Conservation (phyloP, 2,113 vertebrate species). For the Anarhynchus alexandrinus region DNA sequence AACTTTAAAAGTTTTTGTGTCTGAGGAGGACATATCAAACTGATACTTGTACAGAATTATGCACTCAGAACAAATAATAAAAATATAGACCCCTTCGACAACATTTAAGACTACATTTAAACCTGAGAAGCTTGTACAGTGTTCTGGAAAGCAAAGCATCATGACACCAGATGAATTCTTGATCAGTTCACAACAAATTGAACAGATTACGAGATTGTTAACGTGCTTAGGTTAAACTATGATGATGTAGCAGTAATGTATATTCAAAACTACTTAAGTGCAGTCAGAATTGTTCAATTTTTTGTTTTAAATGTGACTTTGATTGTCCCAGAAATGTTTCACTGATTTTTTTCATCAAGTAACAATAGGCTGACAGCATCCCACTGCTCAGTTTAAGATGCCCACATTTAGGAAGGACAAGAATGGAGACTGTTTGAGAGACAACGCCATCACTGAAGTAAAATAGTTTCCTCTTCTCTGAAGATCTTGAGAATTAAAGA, state of each 20-base stretch:
- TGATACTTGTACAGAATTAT: not conserved
- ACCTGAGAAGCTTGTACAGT: not conserved
- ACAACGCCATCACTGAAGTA: not conserved
- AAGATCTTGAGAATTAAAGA: not conserved
- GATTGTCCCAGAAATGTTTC: not conserved
- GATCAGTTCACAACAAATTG: not conserved
- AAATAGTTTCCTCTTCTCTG: not conserved
- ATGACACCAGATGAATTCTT: not conserved
- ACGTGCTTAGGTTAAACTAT: not conserved
- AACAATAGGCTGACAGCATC: not conserved
- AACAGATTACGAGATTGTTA: not conserved
- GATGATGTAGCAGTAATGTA: not conserved
- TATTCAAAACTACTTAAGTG: not conserved
- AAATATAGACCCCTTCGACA: not conserved
- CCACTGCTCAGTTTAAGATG: not conserved
- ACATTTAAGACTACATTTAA: not conserved
- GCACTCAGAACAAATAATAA: not conserved
- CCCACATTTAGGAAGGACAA: not conserved
- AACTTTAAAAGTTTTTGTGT: not conserved
- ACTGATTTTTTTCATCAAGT: not conserved
- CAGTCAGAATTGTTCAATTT: not conserved
- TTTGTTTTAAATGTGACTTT: not conserved
- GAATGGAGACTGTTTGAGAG: not conserved
- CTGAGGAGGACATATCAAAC: not conserved
- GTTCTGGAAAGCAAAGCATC: not conserved